phyloP scores from a whole-genome alignment of 1,140 invertebrate genomes.

The Drosophila santomea region DNA sequence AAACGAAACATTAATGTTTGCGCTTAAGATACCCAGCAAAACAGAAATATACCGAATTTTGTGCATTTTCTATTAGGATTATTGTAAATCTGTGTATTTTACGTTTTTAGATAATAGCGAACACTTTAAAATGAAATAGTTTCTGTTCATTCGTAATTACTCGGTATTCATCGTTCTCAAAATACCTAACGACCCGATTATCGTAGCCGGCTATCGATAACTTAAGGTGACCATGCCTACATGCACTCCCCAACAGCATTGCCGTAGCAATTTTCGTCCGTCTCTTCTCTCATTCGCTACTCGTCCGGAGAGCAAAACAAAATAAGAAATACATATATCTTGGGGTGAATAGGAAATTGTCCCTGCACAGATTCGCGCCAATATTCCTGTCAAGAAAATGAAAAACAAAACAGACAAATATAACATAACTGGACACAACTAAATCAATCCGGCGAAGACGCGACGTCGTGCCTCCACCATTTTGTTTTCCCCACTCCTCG shows the following conservation, averaged over 20 bases:
- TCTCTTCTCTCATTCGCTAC: constrained; percentile 24
- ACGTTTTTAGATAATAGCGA: neutral
- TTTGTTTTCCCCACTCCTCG: constrained; percentile 30
- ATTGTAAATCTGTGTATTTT: neutral
- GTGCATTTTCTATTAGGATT: too few species aligned
- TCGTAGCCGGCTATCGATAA: neutral
- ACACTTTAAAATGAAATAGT: neutral
- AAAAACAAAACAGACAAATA: constrained; percentile 12
- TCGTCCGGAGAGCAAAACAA: constrained; percentile 35
- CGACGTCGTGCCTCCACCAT: constrained; percentile 19
- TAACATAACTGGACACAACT: neutral
- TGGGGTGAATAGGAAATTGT: constrained; percentile 31
- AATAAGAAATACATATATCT: constrained; percentile 31
- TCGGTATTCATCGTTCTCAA: neutral
- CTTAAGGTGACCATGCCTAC: neutral
- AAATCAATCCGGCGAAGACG: neutral
- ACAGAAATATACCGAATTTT: too few species aligned
- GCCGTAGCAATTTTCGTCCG: constrained; percentile 4
- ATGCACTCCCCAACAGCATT: neutral
- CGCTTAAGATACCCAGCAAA: too few species aligned
- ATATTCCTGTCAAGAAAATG: neutral
- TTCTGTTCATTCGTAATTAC: too few species aligned
- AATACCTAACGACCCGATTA: neutral
- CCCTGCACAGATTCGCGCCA: constrained; percentile 42
- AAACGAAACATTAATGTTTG: neutral